phyloP scores from a whole-genome alignment of 2,888 invertebrate species.

The Microctonus brassicae region DNA sequence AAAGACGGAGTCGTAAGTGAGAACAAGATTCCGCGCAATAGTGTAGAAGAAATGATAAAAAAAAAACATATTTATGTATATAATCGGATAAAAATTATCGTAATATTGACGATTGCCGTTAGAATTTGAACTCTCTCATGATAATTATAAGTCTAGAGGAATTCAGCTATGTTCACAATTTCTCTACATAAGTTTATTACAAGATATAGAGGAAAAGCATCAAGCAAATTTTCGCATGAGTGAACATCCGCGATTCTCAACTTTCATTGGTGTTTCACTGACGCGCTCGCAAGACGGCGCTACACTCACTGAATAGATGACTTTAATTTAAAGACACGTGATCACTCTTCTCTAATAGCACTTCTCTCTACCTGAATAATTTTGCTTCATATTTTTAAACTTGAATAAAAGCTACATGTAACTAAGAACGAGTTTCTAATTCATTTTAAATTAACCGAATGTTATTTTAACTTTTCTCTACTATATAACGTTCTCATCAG shows the following conservation, averaged over 20 bases:
- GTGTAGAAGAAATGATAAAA: background rate
- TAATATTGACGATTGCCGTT: constrained; percentile 17
- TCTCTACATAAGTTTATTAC: too few species aligned
- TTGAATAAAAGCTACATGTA: background rate
- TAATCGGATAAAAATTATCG: background rate
- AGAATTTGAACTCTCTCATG: constrained; percentile 1
- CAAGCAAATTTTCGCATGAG: background rate
- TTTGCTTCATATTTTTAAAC: background rate
- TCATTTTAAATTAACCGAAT: constrained; percentile 17
- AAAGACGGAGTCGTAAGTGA: background rate
- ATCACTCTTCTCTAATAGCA: background rate
- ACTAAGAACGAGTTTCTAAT: constrained; percentile 17
- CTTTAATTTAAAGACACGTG: background rate
- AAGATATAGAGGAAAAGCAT: constrained; percentile 1
- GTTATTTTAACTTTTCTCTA: background rate
- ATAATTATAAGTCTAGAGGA: constrained; percentile 7
- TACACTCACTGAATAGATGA: background rate
- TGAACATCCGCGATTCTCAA: background rate
- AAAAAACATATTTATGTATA: background rate
- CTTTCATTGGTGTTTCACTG: background rate
- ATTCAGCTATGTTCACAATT: background rate
- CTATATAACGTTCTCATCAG: background rate
- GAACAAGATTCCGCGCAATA: background rate
- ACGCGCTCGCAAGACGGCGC: constrained; percentile 2
- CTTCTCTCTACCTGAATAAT: background rate